phyloP scores from a whole-genome alignment of 2,113 vertebrate species.

The Python bivittatus region DNA sequence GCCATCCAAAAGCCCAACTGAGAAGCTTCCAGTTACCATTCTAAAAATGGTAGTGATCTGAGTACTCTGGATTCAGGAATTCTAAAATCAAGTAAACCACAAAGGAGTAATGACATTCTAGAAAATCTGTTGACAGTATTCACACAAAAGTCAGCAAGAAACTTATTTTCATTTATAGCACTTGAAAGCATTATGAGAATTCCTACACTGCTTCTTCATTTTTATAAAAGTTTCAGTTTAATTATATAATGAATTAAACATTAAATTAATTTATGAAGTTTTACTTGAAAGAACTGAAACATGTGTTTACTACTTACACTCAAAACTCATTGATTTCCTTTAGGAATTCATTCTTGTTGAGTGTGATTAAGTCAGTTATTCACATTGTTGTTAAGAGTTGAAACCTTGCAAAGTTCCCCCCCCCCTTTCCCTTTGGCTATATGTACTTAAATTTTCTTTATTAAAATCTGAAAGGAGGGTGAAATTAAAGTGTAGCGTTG shows the following conservation, averaged over 20 bases:
- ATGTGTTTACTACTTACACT: constrained; percentile 43
- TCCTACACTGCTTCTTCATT: neutral
- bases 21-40: neutral
- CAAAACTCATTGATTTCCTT: constrained; percentile 63
- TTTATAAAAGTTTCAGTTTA: constrained; percentile 32
- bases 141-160: neutral
- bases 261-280: constrained; percentile 51
- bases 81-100: neutral
- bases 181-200: neutral
- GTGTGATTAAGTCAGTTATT: constrained; percentile 41
- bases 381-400: constrained; percentile 21
- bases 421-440: constrained; percentile 36
- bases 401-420: constrained; percentile 25
- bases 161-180: neutral
- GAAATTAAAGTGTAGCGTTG: neutral
- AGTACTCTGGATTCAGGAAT: neutral
- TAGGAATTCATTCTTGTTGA: constrained; percentile 42
- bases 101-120: neutral
- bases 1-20: neutral
- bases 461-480: constrained; percentile 4
- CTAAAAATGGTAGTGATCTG: neutral
- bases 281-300: constrained; percentile 36
- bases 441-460: neutral
- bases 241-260: constrained; percentile 41
- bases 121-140: neutral